Evolutionary conservation across 2,113 vertebrate genomes (phyloP), one percentile per base, ranked within the genome.

Genomic region (Calyptommatus sinebrachiatus): DNA sequence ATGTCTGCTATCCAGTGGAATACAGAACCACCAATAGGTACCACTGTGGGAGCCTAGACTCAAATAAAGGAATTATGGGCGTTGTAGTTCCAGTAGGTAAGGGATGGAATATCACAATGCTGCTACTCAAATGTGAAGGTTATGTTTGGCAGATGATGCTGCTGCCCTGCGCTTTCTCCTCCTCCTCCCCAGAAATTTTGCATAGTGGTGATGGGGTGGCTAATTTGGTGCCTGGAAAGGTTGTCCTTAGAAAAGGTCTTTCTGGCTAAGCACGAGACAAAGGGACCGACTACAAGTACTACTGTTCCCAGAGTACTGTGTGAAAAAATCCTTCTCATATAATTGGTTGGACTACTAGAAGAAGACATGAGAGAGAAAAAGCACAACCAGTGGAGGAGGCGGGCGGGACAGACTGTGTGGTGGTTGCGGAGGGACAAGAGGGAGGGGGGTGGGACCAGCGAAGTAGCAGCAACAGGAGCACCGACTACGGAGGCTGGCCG

Each of bases 241-340:
- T 18, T 57, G 53, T 18, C 14, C 14, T 3, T 57, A 57, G 53
- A 16, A 5, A 57, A 57, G 2, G 4, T 18, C 53, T 57, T 57
- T 18, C 18, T 57, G 14, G 18, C 14, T 3, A 18, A 18, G 14
- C 53, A 57, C 53, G 4, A 29, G 65, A 66, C 14, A 31, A 66
- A 18, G 63, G 14, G 26, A 1, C 53, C 11, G 3, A 7, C 18
- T 5, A 20, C 10, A 2, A 5, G 53, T 21, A 81, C 73, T 81
- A 75, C 72, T 48, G 61, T 16, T 75, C 79, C 79, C 79, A 70
- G 53, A 2, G 50, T 48, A 66, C 53, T 4, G 26, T 67, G 79
- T 35, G 28, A 31, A 28, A 22, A 1, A 8, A 35, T 1, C 7
- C 4, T 5, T 1, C 41, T 22, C n/a, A 26, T 12, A 50, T 50